A percentile compares a stretch with the other conserved stretches of the same genome.
Conservation (phyloP, 2,797 vertebrate species). For the Sebastes cheni region DNA sequence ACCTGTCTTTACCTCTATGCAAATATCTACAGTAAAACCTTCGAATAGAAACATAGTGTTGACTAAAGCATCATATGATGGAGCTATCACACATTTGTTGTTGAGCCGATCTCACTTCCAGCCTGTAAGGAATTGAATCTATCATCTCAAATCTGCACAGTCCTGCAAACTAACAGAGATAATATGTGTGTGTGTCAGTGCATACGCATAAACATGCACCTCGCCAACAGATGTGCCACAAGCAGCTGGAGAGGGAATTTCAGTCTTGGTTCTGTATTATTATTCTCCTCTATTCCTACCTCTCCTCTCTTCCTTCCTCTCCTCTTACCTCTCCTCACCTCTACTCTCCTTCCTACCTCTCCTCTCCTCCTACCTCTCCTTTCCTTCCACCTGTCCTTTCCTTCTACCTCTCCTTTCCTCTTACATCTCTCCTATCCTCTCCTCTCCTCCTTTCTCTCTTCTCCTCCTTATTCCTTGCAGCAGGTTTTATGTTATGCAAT, state of each 20-base stretch:
- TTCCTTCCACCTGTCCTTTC: no score
- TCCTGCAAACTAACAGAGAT: conserved; percentile 39
- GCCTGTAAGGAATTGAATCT: conserved; percentile 47
- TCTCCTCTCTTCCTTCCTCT: background rate
- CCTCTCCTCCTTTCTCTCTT: background rate
- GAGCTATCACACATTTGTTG: conserved; percentile 29
- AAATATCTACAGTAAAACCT: conserved; percentile 2
- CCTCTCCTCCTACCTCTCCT: no score
- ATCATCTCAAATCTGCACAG: conserved; percentile 60
- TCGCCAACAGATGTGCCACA: conserved; percentile 66
- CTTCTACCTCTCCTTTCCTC: background rate
- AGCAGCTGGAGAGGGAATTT: conserved; percentile 74
- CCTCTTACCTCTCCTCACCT: background rate
- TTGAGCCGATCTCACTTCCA: conserved; percentile 36
- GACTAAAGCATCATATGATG: conserved; percentile 9
- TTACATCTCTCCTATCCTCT: no score
- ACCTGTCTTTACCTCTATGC: conserved; percentile 22
- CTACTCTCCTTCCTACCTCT: background rate
- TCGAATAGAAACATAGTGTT: conserved; percentile 5
- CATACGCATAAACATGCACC: conserved; percentile 36
- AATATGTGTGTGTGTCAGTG: conserved; percentile 19
- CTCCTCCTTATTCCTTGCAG: conserved; percentile 21
- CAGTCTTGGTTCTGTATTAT: conserved; percentile 53
- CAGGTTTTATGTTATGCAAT: conserved; percentile 36
- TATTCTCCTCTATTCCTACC: background rate